A percentile compares a stretch with the other conserved stretches of the same genome.
Evolutionary conservation across 1,140 invertebrate species (phyloP).

Genomic region (Conopomorpha cramerella): DNA sequence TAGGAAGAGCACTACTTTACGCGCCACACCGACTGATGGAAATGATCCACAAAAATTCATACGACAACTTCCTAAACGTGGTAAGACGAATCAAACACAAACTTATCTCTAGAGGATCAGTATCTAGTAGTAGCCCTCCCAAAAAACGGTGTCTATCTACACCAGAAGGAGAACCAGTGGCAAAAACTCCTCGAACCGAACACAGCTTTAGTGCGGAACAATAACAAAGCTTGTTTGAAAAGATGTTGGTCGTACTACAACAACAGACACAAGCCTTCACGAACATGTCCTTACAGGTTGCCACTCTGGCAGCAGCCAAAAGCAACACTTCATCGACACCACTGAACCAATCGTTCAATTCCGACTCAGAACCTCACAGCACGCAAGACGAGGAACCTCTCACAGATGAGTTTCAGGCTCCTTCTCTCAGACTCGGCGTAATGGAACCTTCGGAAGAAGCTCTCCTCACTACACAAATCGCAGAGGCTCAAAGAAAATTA

Average conservation of each 20-base stretch:
- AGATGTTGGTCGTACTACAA: neutral
- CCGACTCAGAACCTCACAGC: neutral
- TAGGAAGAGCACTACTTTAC: constrained; percentile 3
- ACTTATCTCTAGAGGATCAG: neutral
- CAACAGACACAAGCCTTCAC: neutral
- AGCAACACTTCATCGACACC: neutral
- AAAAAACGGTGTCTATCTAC: too few relatives aligned
- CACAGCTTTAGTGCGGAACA: neutral
- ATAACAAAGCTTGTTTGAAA: neutral
- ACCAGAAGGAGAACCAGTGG: neutral
- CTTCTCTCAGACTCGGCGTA: too few relatives aligned
- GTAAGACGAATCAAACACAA: neutral
- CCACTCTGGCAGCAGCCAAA: neutral
- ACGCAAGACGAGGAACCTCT: neutral
- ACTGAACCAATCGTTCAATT: neutral
- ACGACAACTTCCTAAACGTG: neutral
- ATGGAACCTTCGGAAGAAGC: too few relatives aligned
- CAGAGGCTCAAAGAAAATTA: neutral
- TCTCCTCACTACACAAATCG: too few relatives aligned
- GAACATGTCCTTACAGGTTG: neutral
- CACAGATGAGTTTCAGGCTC: too few relatives aligned
- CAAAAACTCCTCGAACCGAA: neutral
- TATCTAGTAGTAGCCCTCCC: too few relatives aligned
- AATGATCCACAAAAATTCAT: constrained; percentile 1
- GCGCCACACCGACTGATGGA: constrained; percentile 1